Evolutionary conservation across 2,797 vertebrate species (phyloP), one percentile per base, ranked within the genome.

Genomic region (Botia almorhae): DNA sequence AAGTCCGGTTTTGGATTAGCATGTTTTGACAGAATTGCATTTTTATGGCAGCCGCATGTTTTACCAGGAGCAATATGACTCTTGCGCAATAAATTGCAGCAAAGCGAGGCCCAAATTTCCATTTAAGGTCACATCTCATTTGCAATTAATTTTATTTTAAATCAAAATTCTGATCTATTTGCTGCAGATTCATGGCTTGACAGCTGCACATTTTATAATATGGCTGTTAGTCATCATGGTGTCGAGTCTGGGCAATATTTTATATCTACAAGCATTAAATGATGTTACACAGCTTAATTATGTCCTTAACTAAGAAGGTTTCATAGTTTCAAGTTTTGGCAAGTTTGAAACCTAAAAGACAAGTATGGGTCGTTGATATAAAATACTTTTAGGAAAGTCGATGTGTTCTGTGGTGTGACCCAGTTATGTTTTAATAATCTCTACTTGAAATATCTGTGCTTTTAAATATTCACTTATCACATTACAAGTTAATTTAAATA

Each of bases 111-210:
- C 16, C 29, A 69, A 48, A 86, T 81, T 78, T 81, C 53, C 82
- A 65, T 81, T 74, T 84, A 56, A 76, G 76, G 72, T 83, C 72
- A 77, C 46, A 67, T 79, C 26, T 73, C 46, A 81, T 83, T 79
- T 81, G 51, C 19, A 69, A 58, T 79, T 63, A 79, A 79, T 81
- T 65, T 21, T 33, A 33, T 33, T 33, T 3, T 5, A 33, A 33
- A 1, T 33, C 33, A 33, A 3, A 33, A 33, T 33, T 33, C 3
- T 33, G 69, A 65, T 76, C 21, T 64, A 7, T 76, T 69, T 78
- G 58, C 36, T 80, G n/a, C 36, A 16, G 21, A 46, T 64, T 81
- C n/a, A 61, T 21, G 23, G 33, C 64, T 79, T 80, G 65, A 74
- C 12, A 17, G 64, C 39, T 69, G 55, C 21, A 58, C 56, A 29